Percentiles rank a stretch among this genome's conserved stretches.
Evolutionary conservation across 92 coral and sea anemone species (phyloP).

Genomic region (Muricea muricata): DNA sequence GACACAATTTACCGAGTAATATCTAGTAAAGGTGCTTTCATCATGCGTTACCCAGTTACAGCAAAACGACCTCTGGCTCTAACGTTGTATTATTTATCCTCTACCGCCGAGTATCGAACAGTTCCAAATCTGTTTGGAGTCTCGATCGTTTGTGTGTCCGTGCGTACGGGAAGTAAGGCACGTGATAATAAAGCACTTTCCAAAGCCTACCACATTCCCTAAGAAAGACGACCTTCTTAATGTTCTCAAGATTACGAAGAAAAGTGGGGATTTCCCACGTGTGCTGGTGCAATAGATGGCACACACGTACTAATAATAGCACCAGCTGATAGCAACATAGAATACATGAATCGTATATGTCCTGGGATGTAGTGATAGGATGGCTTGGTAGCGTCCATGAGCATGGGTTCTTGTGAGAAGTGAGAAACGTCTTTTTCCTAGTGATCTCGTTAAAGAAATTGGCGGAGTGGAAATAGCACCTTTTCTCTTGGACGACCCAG

Average conservation of each 20-base stretch:
- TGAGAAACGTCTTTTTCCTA: conserved; percentile 39
- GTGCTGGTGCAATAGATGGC: conserved; percentile 49
- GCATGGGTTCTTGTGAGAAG: conserved; percentile 51
- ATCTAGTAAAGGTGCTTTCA: conserved; percentile 47
- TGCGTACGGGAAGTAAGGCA: conserved; percentile 50
- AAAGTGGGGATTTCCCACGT: conserved; percentile 50
- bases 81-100: conserved; percentile 40
- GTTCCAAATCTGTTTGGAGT: conserved; percentile 51
- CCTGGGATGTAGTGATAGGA: conserved; percentile 66
- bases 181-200: conserved; percentile 34
- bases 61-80: conserved; percentile 45
- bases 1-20: conserved; percentile 18
- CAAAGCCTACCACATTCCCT: background rate
- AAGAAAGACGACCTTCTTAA: conserved; percentile 4
- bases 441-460: conserved; percentile 33
- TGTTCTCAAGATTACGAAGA: conserved; percentile 33
- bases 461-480: conserved; percentile 47
- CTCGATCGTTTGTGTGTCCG: conserved; percentile 23
- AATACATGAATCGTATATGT: conserved; percentile 64
- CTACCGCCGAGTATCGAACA: conserved; percentile 48
- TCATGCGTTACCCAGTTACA: conserved; percentile 50
- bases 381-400: conserved; percentile 77
- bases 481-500: conserved; percentile 57
- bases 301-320: conserved; percentile 57
- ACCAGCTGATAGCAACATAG: conserved; percentile 50